Evolutionary conservation across 1,140 invertebrate genomes (phyloP).

Genomic region (Drosophila oshimai): DNA sequence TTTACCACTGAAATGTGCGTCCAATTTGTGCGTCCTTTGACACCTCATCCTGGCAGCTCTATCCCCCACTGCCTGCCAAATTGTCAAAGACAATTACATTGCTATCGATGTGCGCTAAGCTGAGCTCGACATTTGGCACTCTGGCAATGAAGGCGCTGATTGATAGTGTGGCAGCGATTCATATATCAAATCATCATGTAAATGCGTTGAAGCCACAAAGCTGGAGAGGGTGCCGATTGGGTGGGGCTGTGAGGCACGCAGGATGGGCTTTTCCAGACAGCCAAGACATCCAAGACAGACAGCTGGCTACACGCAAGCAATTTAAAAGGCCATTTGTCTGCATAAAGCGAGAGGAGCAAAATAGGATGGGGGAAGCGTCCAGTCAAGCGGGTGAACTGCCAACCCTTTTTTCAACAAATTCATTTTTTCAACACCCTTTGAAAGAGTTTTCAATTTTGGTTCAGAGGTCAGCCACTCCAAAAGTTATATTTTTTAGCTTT

Average conservation of each 20-base stretch:
- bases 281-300: slow-evolving; percentile 27
- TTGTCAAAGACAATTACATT: slow-evolving; percentile 46
- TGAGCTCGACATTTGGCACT: slow-evolving; percentile 10
- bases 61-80: neutral
- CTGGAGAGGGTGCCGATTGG: no score
- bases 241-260: neutral
- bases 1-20: neutral
- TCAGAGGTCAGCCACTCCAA: neutral
- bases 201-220: slow-evolving; percentile 30
- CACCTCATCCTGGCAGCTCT: neutral
- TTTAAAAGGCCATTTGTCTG: slow-evolving; percentile 74
- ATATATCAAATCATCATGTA: slow-evolving; percentile 78
- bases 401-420: slow-evolving; percentile 29
- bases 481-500: neutral
- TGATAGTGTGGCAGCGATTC: slow-evolving; percentile 61
- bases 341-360: slow-evolving; percentile 36
- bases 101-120: slow-evolving; percentile 15
- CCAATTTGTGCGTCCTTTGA: slow-evolving; percentile 15
- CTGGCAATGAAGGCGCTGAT: slow-evolving; percentile 57
- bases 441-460: neutral
- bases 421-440: neutral
- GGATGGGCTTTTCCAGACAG: slow-evolving; percentile 2
- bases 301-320: slow-evolving; percentile 65
- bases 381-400: neutral
- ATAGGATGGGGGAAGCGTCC: neutral